A percentile compares a stretch with the other conserved stretches of the same genome.
Conservation (phyloP, 1,140 invertebrate genomes). For the Paramacrobiotus metropolitanus region DNA sequence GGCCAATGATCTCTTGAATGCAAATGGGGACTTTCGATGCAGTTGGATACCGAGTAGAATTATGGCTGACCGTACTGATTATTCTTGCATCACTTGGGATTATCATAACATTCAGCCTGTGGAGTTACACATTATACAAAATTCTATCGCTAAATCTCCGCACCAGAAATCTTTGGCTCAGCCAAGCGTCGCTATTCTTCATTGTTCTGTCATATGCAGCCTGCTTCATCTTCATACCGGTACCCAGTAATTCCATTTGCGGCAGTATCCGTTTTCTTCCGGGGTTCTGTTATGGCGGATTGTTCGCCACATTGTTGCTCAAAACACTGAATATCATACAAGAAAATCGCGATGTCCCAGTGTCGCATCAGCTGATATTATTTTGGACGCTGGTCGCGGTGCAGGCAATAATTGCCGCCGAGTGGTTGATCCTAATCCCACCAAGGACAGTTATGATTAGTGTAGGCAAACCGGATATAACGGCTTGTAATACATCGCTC, state of each 20-base stretch:
- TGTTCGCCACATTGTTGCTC: neutral
- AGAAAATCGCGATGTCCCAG: neutral
- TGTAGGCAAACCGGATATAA: neutral
- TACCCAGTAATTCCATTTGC: neutral
- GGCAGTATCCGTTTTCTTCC: neutral
- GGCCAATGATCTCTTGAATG: too few species aligned
- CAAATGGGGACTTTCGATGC: neutral
- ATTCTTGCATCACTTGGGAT: neutral
- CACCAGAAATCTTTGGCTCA: conserved; percentile 1
- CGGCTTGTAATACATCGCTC: neutral
- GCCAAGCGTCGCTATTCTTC: neutral
- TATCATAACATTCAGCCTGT: neutral
- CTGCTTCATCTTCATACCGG: neutral
- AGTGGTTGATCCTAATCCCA: neutral
- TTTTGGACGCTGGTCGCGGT: neutral
- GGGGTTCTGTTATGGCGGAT: neutral
- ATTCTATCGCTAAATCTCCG: neutral
- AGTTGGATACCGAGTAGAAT: neutral
- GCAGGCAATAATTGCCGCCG: neutral
- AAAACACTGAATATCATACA: neutral
- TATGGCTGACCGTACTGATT: neutral
- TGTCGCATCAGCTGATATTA: neutral
- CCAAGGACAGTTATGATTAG: neutral
- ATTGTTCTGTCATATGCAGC: neutral
- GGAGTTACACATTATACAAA: neutral